Conservation (phyloP, 2,113 vertebrate genomes). For the Tychaedon coryphoeus region DNA sequence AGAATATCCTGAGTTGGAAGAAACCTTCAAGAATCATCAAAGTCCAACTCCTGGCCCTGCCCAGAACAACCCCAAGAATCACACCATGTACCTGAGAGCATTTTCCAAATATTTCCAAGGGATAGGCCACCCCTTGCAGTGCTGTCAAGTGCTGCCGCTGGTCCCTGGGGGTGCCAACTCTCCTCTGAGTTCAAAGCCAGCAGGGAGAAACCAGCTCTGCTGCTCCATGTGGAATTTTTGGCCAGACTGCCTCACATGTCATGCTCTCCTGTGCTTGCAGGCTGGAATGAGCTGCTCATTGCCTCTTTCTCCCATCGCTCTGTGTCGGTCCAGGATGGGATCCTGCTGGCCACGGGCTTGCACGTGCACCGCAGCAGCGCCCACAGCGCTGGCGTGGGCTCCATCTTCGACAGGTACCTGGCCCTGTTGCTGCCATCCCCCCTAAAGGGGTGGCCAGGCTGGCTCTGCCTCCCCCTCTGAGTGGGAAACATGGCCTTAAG, state of each 20-base stretch:
- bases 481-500: neutral
- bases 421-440: neutral
- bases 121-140: neutral
- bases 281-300: constrained; percentile 95
- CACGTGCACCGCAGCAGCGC: constrained; percentile 93
- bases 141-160: neutral
- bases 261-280: constrained; percentile 54
- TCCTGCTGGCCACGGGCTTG: constrained; percentile 90
- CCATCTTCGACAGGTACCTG: constrained; percentile 91
- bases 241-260: neutral
- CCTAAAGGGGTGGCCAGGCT: neutral
- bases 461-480: neutral
- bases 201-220: neutral
- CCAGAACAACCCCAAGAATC: neutral
- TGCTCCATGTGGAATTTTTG: neutral
- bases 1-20: neutral
- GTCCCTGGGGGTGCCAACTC: neutral
- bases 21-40: neutral
- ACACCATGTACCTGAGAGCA: neutral
- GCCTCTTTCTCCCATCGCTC: constrained; percentile 97
- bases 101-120: neutral
- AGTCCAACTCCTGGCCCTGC: neutral
- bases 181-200: neutral
- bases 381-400: constrained; percentile 93
- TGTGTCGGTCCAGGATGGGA: constrained; percentile 92